phyloP scores from a whole-genome alignment of 1,140 invertebrate genomes.

The Linepithema humile region DNA sequence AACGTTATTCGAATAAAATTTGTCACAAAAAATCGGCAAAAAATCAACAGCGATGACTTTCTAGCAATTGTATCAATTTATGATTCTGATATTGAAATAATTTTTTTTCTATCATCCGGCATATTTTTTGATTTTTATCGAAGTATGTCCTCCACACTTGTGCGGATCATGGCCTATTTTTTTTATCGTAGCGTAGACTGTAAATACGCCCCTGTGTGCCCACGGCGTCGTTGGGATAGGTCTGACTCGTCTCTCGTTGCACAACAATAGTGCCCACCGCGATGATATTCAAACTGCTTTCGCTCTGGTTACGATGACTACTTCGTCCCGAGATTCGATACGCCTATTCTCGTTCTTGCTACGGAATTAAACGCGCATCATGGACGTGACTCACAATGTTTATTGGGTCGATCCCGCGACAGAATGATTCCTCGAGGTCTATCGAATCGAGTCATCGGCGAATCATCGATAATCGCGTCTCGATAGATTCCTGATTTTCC shows the following conservation, averaged over 20 bases:
- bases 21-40: not conserved
- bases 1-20: not conserved
- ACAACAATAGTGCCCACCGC: conserved; percentile 53
- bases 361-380: conserved; percentile 54
- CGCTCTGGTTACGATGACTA: conserved; percentile 61
- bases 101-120: not conserved
- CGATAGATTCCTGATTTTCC: conserved; percentile 11
- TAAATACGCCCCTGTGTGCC: conserved; percentile 24
- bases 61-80: not conserved
- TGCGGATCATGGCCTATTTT: not conserved
- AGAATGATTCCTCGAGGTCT: not conserved
- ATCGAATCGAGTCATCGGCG: conserved; percentile 58
- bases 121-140: not conserved
- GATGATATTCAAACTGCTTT: conserved; percentile 57
- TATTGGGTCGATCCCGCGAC: conserved; percentile 37
- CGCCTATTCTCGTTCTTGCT: conserved; percentile 56
- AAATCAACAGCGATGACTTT: not conserved
- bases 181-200: not conserved
- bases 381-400: conserved; percentile 29
- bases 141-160: too few relatives aligned
- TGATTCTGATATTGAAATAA: not conserved
- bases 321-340: conserved; percentile 62
- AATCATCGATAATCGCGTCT: conserved; percentile 64
- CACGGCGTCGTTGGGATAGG: conserved; percentile 70
- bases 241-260: conserved; percentile 51